Conservation (phyloP, 2,797 vertebrate species). For the Typhlichthys subterraneus region DNA sequence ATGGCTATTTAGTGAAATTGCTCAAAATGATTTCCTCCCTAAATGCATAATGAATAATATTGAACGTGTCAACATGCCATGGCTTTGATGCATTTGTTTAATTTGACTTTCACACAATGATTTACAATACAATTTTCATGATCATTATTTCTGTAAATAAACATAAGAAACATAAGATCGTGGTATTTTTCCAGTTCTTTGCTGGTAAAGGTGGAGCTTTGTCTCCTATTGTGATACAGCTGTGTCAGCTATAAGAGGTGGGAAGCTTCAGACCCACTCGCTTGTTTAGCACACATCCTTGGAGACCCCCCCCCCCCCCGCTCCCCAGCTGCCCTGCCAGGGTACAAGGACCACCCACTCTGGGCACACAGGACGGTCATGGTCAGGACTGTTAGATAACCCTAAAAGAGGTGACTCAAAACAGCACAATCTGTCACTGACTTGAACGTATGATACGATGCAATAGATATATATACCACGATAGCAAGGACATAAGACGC, state of each 20-base stretch:
- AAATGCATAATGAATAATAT: no score
- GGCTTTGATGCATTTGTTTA: no score
- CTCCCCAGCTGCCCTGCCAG: conserved; percentile 14
- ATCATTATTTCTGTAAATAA: no score
- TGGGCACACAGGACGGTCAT: conserved; percentile 1
- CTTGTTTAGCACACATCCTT: background rate
- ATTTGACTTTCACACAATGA: no score
- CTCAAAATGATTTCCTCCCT: no score
- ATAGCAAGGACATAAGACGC: conserved; percentile 14
- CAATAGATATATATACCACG: no score
- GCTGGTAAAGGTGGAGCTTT: background rate
- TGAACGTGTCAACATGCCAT: no score
- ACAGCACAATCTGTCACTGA: conserved; percentile 5
- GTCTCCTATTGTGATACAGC: conserved; percentile 1
- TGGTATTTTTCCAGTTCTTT: no score
- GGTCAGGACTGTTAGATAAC: conserved; percentile 5
- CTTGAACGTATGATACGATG: background rate
- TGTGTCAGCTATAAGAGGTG: background rate
- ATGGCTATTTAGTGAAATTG: no score
- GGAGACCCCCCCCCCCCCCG: background rate
- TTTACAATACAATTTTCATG: no score
- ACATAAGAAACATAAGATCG: no score
- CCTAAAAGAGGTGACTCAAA: background rate
- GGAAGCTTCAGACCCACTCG: background rate
- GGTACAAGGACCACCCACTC: background rate